Base-by-base conservation (phyloP, 2,888 invertebrate species). In the Hypercompe scribonia region DNA sequence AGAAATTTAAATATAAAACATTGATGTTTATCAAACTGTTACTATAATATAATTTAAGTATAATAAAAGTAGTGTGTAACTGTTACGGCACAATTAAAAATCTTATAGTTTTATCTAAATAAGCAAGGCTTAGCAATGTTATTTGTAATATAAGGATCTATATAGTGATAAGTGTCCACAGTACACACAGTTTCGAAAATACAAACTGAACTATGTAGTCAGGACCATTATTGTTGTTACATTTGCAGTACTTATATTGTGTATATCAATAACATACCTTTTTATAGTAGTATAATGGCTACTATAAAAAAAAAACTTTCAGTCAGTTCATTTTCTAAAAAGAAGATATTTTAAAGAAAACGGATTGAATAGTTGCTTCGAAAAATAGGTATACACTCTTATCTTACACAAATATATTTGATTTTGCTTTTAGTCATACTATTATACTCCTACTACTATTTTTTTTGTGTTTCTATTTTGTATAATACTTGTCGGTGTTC, bases 51-150 rank as follows among this genome's bases (percentile, higher is more conserved):
- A 39, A 39, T 39, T 28, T n/a, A 73, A 67, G 75, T 54, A 28
- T 54, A 65, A 66, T 75, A 70, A 61, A 74, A 74, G 50, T 74
- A 75, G 66, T 39, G 58, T 68, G 54, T 74, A 78, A 84, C 70
- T 69, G 71, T 73, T 69, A 76, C 42, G 75, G 80, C 82, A 84
- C 77, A 81, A 82, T 67, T 82, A 75, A 66, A 74, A 78, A 74
- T 71, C 54, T 34, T 74, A 71, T 72, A 58, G 66, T 76, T 70
- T 74, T 70, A 64, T 58, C 69, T 72, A 46, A 54, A 21, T 73
- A 82, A 76, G 76, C 75, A 69, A 77, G 74, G 81, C 81, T 84
- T 85, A 78, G 75, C 75, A 74, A 74, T 76, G 76, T 67, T 82
- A 75, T 74, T 81, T 76, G 33, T 77, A 74, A 73, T 72, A 72